Evolutionary conservation across 53 echinoderm and acorn worm genomes (phyloP), one percentile per base, ranked within the genome.

Genomic region (Zoroaster sp.): DNA sequence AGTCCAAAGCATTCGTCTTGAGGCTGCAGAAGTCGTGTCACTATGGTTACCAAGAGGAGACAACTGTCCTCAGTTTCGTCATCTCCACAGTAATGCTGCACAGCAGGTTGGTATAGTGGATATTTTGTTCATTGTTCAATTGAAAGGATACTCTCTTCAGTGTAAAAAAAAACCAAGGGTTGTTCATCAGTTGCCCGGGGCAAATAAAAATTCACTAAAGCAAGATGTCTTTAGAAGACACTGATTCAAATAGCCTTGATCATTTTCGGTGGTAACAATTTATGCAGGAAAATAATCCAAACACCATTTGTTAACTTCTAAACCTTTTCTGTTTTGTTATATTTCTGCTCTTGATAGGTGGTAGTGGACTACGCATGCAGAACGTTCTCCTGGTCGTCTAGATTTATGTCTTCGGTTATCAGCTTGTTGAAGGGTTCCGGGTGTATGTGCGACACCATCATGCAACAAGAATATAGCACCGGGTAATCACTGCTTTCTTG

Each of bases 11-110:
- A 73, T 95, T 28, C 89, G 97, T 38, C 51, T 72, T 18, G 87
- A 88, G 13, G 92, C 95, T 53, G 92, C 97, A 1, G 73, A 5
- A 42, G 83, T 97, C 74, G 94, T 91, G 32, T 90, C 90, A 39
- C 63, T 73, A 40, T 45, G 43, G 18, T 75, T 87, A 87, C 87
- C 87, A 40, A 87, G 87, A 87, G 87, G 66, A 12, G 40, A 14
- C 17, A 14, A 11, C 33, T 74, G 75, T 13, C 74, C 63, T 25
- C 59, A 74, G 39, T 74, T 33, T 31, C 39, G 41, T 10, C 66
- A 74, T 87, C 44, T 87, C 3, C 75, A 87, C 75, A 73, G 90
- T 43, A 93, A 80, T 75, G 72, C 88, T 68, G 93, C 90, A 7
- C 76, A 87, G 38, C 73, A 88, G 91, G 93, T 91, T 15, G 43